Evolutionary conservation across 2,888 invertebrate species (phyloP).

Genomic region (Aporophyla nigra): DNA sequence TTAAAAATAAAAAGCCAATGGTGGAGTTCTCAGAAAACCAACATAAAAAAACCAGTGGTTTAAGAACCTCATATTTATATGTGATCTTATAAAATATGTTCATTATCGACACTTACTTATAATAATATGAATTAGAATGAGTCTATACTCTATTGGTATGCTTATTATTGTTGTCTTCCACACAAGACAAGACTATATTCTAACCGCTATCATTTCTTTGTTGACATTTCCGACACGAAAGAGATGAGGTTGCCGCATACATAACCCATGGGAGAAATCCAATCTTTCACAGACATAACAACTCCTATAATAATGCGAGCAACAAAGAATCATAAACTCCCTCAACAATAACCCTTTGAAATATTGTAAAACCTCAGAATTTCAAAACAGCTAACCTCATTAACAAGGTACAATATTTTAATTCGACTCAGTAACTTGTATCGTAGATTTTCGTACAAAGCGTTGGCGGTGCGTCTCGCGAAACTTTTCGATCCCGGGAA

Average conservation of each 20-base stretch:
- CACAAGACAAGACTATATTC: slow-evolving; percentile 5
- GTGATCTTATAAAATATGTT: too few relatives aligned
- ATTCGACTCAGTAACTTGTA: slow-evolving; percentile 65
- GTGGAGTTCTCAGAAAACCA: too few relatives aligned
- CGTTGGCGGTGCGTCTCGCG: slow-evolving; percentile 65
- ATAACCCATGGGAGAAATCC: slow-evolving; percentile 33
- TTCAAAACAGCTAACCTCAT: slow-evolving; percentile 64
- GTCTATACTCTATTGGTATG: neutral
- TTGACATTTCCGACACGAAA: slow-evolving; percentile 47
- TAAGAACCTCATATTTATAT: too few relatives aligned
- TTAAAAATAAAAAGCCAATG: too few relatives aligned
- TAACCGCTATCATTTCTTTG: slow-evolving; percentile 22
- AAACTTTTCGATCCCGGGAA: slow-evolving; percentile 80
- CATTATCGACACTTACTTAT: too few relatives aligned
- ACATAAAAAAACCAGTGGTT: too few relatives aligned
- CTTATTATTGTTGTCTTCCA: neutral
- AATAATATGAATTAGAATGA: too few relatives aligned
- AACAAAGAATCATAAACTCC: slow-evolving; percentile 8
- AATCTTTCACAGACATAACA: slow-evolving; percentile 19
- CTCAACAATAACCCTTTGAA: slow-evolving; percentile 39
- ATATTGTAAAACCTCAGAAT: slow-evolving; percentile 60
- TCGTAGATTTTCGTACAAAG: slow-evolving; percentile 69
- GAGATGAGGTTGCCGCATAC: slow-evolving; percentile 41
- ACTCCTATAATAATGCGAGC: neutral
- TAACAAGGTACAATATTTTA: slow-evolving; percentile 66